Base-by-base conservation (phyloP, 37 sponge, comb jelly and placozoan genomes). In the Oopsacas minuta region DNA sequence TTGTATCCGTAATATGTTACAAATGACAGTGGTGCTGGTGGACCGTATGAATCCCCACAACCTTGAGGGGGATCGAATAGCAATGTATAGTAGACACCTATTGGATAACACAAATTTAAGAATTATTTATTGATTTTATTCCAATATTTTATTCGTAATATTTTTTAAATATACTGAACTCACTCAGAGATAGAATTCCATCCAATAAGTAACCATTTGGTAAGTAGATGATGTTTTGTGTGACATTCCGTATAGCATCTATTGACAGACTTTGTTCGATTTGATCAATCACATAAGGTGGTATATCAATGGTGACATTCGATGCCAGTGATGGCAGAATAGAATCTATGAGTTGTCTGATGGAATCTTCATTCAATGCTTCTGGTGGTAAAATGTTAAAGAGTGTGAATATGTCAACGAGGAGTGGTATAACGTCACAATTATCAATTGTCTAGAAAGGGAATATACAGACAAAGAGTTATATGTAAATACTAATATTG, bases 131-230 rank as follows among this genome's bases (percentile, higher is more conserved):
- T 46, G 17, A 46, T 46, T 22, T 12, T 17, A 46, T 46, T 46
- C 12, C 51, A 46, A 12, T 22, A 46, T 46, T 12, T 17, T 22
- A 22, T 46, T 46, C 12, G 17, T 22, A 12, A 17, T 46, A 46
- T 34, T 25, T 20, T 20, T 61, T 61, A 3, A 20, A n/a, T 5
- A 61, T 5, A 3, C 30, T 25, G 5, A 25, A 61, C 75, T 61
- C 75, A 61, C 75, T n/a, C 75, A 61, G 28, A 3, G 75, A 61
- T 3, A 61, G 75, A 61, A 61, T n/a, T 61, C 75, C 75, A 61
- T 61, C 30, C 75, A 61, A 12, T n/a, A 61, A 12, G 30, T 32
- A 61, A 10, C 75, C 75, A 61, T 61, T n/a, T n/a, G 75, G 75
- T 32, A 25, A 20, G 30, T 25, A 61, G 1, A 25, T 3, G 28